phyloP scores from a whole-genome alignment of 2,113 vertebrate species.

The Sylvietta virens region DNA sequence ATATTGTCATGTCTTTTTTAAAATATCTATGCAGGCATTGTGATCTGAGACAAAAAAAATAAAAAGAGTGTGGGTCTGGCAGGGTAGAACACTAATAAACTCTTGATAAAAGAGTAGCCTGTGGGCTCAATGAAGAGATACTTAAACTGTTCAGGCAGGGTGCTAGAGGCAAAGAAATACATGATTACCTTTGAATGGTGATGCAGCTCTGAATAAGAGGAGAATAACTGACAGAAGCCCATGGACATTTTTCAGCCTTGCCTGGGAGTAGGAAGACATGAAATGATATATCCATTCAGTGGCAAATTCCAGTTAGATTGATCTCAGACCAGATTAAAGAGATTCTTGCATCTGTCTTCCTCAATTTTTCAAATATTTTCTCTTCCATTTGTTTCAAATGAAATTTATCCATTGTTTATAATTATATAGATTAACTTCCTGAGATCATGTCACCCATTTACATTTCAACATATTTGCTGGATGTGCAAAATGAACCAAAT shows the following conservation, averaged over 20 bases:
- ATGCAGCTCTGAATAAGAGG: neutral
- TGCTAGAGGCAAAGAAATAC: neutral
- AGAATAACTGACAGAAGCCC: neutral
- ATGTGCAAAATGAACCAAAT: neutral
- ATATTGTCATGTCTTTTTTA: neutral
- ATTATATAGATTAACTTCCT: neutral
- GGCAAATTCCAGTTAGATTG: neutral
- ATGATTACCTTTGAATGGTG: constrained; percentile 7
- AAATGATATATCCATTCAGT: neutral
- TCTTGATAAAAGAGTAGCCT: constrained; percentile 14
- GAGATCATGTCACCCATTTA: neutral
- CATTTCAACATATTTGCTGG: neutral
- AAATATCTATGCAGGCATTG: neutral
- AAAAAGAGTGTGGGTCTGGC: neutral
- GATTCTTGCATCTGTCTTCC: neutral
- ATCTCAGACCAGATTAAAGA: neutral
- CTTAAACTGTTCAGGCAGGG: neutral
- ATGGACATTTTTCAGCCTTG: neutral
- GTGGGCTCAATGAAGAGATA: neutral
- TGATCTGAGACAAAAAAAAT: neutral
- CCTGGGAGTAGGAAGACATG: neutral
- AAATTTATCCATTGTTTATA: neutral
- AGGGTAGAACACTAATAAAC: constrained; percentile 12
- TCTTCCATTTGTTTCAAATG: neutral
- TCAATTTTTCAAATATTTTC: neutral